Conservation (phyloP, 2,888 invertebrate species). For the Athalia rosae region DNA sequence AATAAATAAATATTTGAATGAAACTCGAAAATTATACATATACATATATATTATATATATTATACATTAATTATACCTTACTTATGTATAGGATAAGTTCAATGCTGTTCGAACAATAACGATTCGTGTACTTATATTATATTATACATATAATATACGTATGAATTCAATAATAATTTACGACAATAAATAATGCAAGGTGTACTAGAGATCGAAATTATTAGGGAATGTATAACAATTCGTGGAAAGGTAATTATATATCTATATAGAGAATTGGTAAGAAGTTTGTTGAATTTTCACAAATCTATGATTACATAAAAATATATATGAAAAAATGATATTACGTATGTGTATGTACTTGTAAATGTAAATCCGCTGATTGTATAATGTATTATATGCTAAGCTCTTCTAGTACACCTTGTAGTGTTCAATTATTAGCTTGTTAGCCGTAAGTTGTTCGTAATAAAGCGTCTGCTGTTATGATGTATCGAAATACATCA, state of each 20-base stretch:
- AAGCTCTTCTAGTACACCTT: slow-evolving; percentile 40
- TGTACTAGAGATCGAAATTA: slow-evolving; percentile 18
- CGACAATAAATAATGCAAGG: slow-evolving; percentile 62
- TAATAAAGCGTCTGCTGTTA: slow-evolving; percentile 32
- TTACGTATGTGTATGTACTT: not conserved
- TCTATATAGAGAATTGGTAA: not conserved
- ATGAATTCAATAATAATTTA: slow-evolving; percentile 64
- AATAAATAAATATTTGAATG: slow-evolving; percentile 49
- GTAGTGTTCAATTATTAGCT: slow-evolving; percentile 44
- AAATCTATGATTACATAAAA: not conserved
- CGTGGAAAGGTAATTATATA: not conserved
- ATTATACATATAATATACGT: slow-evolving; percentile 8
- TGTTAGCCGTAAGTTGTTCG: slow-evolving; percentile 29
- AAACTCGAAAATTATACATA: slow-evolving; percentile 52
- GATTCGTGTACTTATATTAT: slow-evolving; percentile 69
- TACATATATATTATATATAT: slow-evolving; percentile 52
- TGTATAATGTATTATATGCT: not conserved
- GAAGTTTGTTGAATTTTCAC: slow-evolving; percentile 8
- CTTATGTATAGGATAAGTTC: slow-evolving; percentile 66
- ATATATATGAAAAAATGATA: no score
- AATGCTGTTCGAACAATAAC: slow-evolving; percentile 74
- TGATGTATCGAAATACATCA: not conserved
- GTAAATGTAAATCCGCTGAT: slow-evolving; percentile 1
- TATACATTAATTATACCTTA: slow-evolving; percentile 49
- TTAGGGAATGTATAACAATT: not conserved